Evolutionary conservation across 2,797 vertebrate genomes (phyloP).

Genomic region (Pseudopleuronectes americanus): DNA sequence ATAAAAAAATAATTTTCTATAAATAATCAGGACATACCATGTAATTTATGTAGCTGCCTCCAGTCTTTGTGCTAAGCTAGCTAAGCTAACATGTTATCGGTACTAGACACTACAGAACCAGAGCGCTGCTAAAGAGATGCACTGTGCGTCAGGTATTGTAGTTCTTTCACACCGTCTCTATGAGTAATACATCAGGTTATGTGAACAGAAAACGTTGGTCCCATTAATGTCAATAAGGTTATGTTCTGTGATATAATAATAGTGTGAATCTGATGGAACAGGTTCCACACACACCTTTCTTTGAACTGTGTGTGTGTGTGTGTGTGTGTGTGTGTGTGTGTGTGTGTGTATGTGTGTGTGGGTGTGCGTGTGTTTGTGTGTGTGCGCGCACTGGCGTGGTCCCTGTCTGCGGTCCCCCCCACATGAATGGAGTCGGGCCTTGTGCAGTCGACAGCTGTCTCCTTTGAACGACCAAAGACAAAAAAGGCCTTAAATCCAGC

Average conservation of each 20-base stretch:
- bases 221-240: conserved; percentile 23
- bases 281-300: conserved; percentile 36
- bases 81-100: background rate
- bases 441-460: conserved; percentile 85
- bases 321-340: conserved; percentile 45
- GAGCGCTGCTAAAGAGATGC: background rate
- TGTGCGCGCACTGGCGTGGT: conserved; percentile 68
- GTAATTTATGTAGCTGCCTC: background rate
- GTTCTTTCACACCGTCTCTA: background rate
- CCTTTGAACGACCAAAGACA: conserved; percentile 85
- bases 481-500: conserved; percentile 82
- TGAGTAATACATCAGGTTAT: conserved; percentile 16
- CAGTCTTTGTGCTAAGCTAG: background rate
- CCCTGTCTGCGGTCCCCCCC: conserved; percentile 73
- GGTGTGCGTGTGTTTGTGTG: conserved; percentile 63
- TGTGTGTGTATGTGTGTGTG: conserved; percentile 50
- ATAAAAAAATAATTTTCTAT: background rate
- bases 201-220: conserved; percentile 4
- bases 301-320: conserved; percentile 57
- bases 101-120: background rate
- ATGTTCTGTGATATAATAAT: conserved; percentile 23
- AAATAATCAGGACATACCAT: background rate
- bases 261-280: conserved; percentile 37
- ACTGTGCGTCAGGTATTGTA: background rate
- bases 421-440: conserved; percentile 81